Conservation (phyloP, 2,113 vertebrate genomes). For the Australoheros scitulus region DNA sequence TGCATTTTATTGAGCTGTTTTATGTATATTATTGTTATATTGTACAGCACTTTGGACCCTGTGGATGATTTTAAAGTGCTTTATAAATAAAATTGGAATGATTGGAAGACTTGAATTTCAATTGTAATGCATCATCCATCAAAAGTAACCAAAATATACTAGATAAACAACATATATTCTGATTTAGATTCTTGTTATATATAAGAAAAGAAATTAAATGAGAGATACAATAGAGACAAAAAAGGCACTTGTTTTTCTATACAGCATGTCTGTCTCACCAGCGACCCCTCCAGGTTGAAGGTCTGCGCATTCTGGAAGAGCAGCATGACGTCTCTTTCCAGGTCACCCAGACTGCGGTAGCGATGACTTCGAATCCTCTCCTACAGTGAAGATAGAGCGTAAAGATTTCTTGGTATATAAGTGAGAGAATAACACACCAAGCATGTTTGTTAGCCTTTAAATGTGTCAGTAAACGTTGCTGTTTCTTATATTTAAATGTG, state of each 20-base stretch:
- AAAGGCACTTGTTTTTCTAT: background rate
- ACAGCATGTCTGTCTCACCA: constrained; percentile 78
- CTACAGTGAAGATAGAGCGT: constrained; percentile 57
- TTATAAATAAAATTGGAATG: too few species aligned
- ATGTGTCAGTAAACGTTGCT: background rate
- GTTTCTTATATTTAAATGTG: background rate
- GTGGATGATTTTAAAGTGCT: too few species aligned
- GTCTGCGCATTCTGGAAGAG: constrained; percentile 95
- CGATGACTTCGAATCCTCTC: constrained; percentile 92
- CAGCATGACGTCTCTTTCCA: constrained; percentile 94
- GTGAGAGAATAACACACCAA: background rate
- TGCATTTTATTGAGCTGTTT: too few species aligned
- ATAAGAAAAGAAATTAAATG: background rate
- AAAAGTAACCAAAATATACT: background rate
- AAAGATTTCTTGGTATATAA: background rate
- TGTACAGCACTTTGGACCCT: too few species aligned
- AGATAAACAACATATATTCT: background rate
- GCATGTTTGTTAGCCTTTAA: background rate
- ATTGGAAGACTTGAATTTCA: background rate
- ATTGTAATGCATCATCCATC: background rate
- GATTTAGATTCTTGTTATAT: background rate
- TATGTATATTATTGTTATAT: too few species aligned
- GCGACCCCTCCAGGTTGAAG: constrained; percentile 93
- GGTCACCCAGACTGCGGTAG: constrained; percentile 90
- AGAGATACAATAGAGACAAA: background rate